Evolutionary conservation across 2,113 vertebrate genomes (phyloP).

Genomic region (Tretioscincus oriximinensis): DNA sequence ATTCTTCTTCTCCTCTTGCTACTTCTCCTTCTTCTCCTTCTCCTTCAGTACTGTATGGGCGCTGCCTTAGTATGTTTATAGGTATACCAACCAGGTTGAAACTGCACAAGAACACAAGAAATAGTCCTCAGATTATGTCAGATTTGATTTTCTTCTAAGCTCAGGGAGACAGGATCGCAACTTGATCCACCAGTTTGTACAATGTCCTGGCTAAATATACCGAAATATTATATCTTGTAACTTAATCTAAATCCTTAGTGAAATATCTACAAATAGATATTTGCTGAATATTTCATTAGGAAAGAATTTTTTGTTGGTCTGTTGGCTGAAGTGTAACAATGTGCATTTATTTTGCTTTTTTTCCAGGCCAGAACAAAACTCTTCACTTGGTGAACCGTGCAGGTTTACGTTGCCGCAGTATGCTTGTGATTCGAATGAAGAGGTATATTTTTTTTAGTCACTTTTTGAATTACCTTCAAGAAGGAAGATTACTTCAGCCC

Average conservation of each 20-base stretch:
- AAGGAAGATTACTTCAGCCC: no score
- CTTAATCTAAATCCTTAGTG: no score
- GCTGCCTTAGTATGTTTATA: no score
- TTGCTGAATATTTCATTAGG: neutral
- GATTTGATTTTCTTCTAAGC: neutral
- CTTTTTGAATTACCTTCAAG: neutral
- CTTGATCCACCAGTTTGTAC: neutral
- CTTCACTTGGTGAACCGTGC: conserved; percentile 16
- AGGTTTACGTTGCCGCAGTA: conserved; percentile 33
- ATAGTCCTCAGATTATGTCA: neutral
- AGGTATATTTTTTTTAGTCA: neutral
- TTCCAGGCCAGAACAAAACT: conserved; percentile 32
- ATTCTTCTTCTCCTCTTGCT: no score
- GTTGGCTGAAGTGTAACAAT: neutral
- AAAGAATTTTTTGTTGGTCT: neutral
- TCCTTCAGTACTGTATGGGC: no score
- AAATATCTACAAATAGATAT: no score
- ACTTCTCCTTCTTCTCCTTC: no score
- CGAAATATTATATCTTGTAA: no score
- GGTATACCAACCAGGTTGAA: no score
- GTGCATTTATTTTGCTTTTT: neutral
- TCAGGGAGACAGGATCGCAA: neutral
- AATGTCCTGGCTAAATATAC: no score
- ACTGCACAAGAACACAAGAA: neutral
- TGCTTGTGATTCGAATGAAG: conserved; percentile 41